A percentile compares a stretch with the other conserved stretches of the same genome.
Conservation (phyloP, 92 coral and sea anemone genomes). For the Nematostella vectensis region DNA sequence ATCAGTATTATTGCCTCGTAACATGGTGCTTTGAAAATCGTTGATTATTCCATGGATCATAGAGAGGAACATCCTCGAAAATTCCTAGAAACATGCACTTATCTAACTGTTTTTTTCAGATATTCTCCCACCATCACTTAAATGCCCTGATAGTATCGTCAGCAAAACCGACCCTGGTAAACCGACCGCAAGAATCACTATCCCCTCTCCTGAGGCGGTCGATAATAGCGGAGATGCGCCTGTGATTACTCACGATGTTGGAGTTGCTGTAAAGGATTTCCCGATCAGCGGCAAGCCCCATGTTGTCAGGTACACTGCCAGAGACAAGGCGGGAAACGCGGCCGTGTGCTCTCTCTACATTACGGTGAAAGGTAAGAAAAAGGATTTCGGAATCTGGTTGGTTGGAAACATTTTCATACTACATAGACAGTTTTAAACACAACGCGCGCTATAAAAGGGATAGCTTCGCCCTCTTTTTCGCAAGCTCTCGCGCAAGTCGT, state of each 20-base stretch:
- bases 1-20: too few relatives aligned
- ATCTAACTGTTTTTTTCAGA: conserved; percentile 15
- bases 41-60: too few relatives aligned
- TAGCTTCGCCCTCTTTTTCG: too few relatives aligned
- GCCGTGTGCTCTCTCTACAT: conserved; percentile 47
- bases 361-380: conserved; percentile 50
- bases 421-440: too few relatives aligned
- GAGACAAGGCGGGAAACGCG: conserved; percentile 55
- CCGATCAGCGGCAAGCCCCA: conserved; percentile 35
- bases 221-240: conserved; percentile 71
- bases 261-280: conserved; percentile 42
- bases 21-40: too few relatives aligned
- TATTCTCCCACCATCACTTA: conserved; percentile 39
- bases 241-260: conserved; percentile 33
- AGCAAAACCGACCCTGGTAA: conserved; percentile 42
- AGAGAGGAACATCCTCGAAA: too few relatives aligned
- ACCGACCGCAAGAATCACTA: conserved; percentile 31
- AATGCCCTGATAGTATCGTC: conserved; percentile 37
- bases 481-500: too few relatives aligned
- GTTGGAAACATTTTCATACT: too few relatives aligned
- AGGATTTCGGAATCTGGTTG: too few relatives aligned
- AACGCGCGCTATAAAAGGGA: too few relatives aligned
- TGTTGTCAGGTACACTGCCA: conserved; percentile 57
- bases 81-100: neutral
- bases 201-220: conserved; percentile 38